phyloP scores from a whole-genome alignment of 2,113 vertebrate genomes.

The Glaucidium brasilianum region DNA sequence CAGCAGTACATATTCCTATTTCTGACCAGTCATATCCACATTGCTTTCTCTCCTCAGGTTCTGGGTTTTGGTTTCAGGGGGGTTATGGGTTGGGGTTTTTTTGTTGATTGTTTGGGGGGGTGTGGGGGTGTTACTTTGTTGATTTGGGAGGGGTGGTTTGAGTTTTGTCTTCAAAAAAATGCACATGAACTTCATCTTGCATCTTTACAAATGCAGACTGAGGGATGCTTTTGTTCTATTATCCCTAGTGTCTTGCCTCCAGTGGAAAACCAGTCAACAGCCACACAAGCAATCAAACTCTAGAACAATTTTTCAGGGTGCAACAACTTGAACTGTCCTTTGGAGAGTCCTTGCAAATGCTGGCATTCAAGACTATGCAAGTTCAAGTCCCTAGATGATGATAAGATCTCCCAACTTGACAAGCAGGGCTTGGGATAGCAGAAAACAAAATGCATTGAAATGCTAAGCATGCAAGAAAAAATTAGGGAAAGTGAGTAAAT shows the following conservation, averaged over 20 bases:
- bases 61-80: not conserved
- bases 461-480: not conserved
- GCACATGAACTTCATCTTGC: not conserved
- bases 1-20: not conserved
- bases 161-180: not conserved
- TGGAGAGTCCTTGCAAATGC: not conserved
- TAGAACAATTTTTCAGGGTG: not conserved
- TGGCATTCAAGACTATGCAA: not conserved
- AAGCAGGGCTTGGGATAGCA: accelerated
- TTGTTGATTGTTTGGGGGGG: too few relatives aligned
- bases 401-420: not conserved
- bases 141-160: not conserved
- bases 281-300: not conserved
- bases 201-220: not conserved
- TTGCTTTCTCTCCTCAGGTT: not conserved
- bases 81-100: not conserved
- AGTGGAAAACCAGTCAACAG: not conserved
- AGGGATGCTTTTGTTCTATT: not conserved
- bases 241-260: not conserved
- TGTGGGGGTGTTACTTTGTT: not conserved
- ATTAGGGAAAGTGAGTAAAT: not conserved
- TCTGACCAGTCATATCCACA: not conserved
- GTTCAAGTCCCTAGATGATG: not conserved
- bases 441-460: not conserved
- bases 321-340: not conserved